phyloP scores from a whole-genome alignment of 2,888 invertebrate species.

The Drosophila fungiperda region DNA sequence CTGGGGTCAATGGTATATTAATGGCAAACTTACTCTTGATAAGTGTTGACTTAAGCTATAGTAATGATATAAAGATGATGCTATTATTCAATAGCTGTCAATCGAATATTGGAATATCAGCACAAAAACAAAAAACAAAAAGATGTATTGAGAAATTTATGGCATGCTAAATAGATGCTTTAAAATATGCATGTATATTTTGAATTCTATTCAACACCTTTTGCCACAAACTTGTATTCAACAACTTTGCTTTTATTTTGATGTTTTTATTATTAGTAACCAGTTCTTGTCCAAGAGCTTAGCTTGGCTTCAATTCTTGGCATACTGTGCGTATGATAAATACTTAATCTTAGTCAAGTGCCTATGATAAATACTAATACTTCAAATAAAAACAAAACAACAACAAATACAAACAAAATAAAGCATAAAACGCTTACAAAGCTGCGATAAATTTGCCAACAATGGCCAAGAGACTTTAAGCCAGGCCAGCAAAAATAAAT shows the following conservation, averaged over 20 bases:
- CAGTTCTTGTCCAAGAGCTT: slow-evolving; percentile 24
- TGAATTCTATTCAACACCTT: neutral
- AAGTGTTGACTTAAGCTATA: slow-evolving; percentile 10
- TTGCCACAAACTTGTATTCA: slow-evolving; percentile 7
- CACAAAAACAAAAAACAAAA: neutral
- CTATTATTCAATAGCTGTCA: neutral
- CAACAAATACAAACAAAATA: slow-evolving; percentile 30
- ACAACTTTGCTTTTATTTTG: neutral
- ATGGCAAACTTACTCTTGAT: slow-evolving; percentile 18
- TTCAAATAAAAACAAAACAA: slow-evolving; percentile 39
- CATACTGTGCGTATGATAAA: slow-evolving; percentile 17
- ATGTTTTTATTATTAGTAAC: slow-evolving; percentile 8
- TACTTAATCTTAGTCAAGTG: slow-evolving; percentile 52
- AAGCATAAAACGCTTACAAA: slow-evolving; percentile 65
- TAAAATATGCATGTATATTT: neutral
- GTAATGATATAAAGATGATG: slow-evolving; percentile 4
- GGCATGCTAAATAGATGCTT: neutral
- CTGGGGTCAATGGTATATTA: slow-evolving; percentile 19
- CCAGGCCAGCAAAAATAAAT: slow-evolving; percentile 15
- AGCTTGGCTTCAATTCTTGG: slow-evolving; percentile 19
- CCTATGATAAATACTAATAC: slow-evolving; percentile 51
- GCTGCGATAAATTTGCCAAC: slow-evolving; percentile 68
- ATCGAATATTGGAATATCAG: neutral
- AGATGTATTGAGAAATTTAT: neutral
- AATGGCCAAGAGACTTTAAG: slow-evolving; percentile 40